Conservation (phyloP, 2,888 invertebrate genomes). For the Sturmia bella region DNA sequence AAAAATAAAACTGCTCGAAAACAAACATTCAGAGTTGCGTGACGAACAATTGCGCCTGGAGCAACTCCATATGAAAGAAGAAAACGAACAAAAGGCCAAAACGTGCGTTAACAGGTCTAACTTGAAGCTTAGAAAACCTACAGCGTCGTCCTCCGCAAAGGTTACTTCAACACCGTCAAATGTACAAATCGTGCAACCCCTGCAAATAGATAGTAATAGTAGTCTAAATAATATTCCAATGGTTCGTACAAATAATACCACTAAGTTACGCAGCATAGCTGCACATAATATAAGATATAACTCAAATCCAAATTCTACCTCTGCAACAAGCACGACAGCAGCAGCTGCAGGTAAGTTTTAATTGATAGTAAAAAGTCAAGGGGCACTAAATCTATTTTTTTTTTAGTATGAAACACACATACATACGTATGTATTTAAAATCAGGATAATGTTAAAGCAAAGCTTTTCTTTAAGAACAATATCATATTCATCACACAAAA, state of each 20-base stretch:
- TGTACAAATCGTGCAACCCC: conserved; percentile 73
- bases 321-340: conserved; percentile 51
- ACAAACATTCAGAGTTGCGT: conserved; percentile 75
- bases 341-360: conserved; percentile 58
- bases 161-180: conserved; percentile 50
- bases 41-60: conserved; percentile 79
- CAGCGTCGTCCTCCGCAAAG: conserved; percentile 38
- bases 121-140: conserved; percentile 62
- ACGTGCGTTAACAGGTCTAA: conserved; percentile 42
- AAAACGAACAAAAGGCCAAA: conserved; percentile 66
- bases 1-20: conserved; percentile 33
- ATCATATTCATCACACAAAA: conserved; percentile 56
- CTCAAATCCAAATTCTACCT: conserved; percentile 55
- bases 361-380: conserved; percentile 17
- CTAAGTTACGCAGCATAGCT: conserved; percentile 69
- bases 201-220: conserved; percentile 72
- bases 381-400: conserved; percentile 46
- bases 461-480: conserved; percentile 40
- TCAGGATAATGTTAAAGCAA: conserved; percentile 49
- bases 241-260: conserved; percentile 69
- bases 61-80: conserved; percentile 75
- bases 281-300: conserved; percentile 62
- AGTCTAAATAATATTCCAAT: conserved; percentile 68
- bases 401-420: conserved; percentile 5
- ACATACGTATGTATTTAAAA: conserved; percentile 16